Percentiles rank a stretch among this genome's conserved stretches.
Conservation (phyloP, 2,888 invertebrate species). For the Pandemis corylana region DNA sequence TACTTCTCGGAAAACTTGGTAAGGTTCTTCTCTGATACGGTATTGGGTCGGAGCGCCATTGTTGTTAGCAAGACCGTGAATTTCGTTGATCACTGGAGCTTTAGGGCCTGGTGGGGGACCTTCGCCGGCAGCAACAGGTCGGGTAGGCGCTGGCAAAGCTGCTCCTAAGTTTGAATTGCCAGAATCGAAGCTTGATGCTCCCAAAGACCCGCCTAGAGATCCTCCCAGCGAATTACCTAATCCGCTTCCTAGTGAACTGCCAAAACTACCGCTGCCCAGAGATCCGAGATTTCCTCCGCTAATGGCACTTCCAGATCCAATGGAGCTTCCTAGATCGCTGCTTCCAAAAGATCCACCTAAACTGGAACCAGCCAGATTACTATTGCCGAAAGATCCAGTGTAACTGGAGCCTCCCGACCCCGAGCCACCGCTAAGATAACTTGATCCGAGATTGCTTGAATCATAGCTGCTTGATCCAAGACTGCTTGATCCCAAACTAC, state of each 20-base stretch:
- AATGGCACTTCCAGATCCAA: constrained; percentile 7
- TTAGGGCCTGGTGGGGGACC: constrained; percentile 66
- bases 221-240: constrained; percentile 22
- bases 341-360: constrained; percentile 36
- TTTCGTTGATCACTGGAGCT: constrained; percentile 73
- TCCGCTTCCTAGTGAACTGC: constrained; percentile 8
- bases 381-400: constrained; percentile 25
- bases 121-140: constrained; percentile 50
- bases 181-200: constrained; percentile 26
- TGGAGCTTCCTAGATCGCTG: constrained; percentile 17
- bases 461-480: constrained; percentile 17
- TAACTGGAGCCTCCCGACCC: constrained; percentile 42
- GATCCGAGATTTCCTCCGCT: constrained; percentile 12
- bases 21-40: constrained; percentile 72
- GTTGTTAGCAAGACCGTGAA: constrained; percentile 73
- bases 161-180: constrained; percentile 6
- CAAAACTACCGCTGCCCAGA: not conserved
- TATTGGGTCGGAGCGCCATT: constrained; percentile 76
- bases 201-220: constrained; percentile 16
- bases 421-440: constrained; percentile 40
- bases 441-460: constrained; percentile 16
- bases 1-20: constrained; percentile 74
- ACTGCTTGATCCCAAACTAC: constrained; percentile 5
- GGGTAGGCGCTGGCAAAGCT: constrained; percentile 8
- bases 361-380: constrained; percentile 15